Evolutionary conservation across 2,113 vertebrate genomes (phyloP), one percentile per base, ranked within the genome.

Genomic region (Australoheros scitulus): DNA sequence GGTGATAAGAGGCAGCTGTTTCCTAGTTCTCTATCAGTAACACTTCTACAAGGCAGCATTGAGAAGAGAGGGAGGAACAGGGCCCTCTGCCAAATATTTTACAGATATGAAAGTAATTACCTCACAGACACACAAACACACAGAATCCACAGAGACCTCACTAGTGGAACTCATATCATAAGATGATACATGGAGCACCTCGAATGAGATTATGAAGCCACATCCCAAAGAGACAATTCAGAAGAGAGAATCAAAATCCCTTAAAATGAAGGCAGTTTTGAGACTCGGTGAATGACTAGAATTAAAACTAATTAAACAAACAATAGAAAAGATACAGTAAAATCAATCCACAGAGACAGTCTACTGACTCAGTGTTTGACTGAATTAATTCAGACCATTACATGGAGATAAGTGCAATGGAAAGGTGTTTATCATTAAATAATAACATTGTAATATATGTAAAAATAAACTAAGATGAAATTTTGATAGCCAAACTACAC

Each of bases 1-100:
- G 38, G 72, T 22, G 94, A 95, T 95, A 95, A 94, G 92, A 89
- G 64, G 86, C 56, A 89, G 89, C 76, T 79, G 90, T 64, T 84
- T 80, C 3, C 74, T 79, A 52, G 80, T 50, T 55, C 63, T 60
- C 74, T 87, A 80, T 88, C 91, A 89, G 91, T 14, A 63, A 32
- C 3, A 7, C 41, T 79, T 34, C 55, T 20, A 80, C 78, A 43
- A 82, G 76, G 82, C 84, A 88, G 86, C 80, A 79, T 58, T 86
- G 75, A 81, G 76, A 68, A 36, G 70, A 76, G 43, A 84, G 52
- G 41, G 58, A 26, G 41, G 15, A 78, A 57, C 61, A 36, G 59
- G 76, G 63, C 76, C 56, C 59, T 50, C 22, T 32, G 41, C 68
- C 78, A 88, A 82, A 47, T 87, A 41, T 74, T 83, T 84, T 2